These are phyloP conservation scores for Caenorhabditis briggsae DNA, from an alignment of 1,140 invertebrate genomes.

Conservation along the genomic window DNA sequence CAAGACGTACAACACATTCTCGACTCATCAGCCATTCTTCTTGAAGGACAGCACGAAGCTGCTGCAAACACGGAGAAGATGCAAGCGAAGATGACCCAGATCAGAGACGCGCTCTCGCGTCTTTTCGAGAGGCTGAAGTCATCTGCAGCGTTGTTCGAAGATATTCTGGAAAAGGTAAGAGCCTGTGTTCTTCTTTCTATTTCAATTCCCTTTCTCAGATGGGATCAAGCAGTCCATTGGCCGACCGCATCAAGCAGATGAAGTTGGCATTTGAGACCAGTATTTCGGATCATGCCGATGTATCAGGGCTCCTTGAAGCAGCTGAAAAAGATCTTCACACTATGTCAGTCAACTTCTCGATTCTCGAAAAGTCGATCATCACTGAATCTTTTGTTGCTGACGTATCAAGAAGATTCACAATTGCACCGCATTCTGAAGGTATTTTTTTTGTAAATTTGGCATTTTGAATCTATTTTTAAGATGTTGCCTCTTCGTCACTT, in stretches of 20 bases:
- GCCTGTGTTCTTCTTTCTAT: background rate
- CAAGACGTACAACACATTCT: constrained; percentile 34
- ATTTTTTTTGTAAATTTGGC: no score
- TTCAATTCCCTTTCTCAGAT: background rate
- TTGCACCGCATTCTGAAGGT: constrained; percentile 27
- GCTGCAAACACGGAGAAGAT: constrained; percentile 21
- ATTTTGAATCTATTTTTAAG: background rate
- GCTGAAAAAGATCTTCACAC: constrained; percentile 8
- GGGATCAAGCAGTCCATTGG: background rate
- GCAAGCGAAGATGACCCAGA: constrained; percentile 28
- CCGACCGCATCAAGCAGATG: constrained; percentile 28
- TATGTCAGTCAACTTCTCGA: constrained; percentile 32
- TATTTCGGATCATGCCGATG: background rate
- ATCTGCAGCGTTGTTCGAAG: constrained; percentile 22
- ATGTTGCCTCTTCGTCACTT: constrained; percentile 16
- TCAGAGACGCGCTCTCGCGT: background rate
- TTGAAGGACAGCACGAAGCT: constrained; percentile 14
- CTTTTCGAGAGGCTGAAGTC: constrained; percentile 29
- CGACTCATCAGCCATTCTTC: background rate
- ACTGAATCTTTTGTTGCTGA: constrained; percentile 2
- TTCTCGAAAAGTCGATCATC: constrained; percentile 15
- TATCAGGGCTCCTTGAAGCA: background rate
- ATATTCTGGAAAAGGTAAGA: constrained; percentile 39
- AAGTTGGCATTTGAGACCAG: constrained; percentile 19
- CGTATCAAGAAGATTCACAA: background rate